Conservation (phyloP, 2,797 vertebrate species). For the Tympanoctomys barrerae region DNA sequence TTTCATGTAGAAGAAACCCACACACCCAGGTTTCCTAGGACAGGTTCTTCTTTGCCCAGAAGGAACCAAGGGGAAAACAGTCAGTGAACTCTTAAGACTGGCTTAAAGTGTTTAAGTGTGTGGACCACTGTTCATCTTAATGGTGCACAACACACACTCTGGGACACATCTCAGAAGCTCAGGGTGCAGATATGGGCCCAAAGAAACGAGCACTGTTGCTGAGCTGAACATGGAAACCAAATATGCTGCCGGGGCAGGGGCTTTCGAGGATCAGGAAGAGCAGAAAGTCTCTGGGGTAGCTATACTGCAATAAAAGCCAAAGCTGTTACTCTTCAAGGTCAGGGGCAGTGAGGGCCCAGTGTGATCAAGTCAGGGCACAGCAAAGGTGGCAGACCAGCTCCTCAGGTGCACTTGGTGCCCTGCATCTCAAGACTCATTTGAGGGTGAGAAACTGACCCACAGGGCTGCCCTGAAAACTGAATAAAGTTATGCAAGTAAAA, state of each 20-base stretch:
- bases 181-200: neutral
- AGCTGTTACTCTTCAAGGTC: neutral
- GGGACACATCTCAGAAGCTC: neutral
- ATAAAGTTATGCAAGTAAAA: neutral
- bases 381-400: neutral
- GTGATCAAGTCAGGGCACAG: neutral
- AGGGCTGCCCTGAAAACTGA: neutral
- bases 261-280: neutral
- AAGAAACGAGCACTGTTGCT: neutral
- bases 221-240: too few species aligned
- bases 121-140: too few species aligned
- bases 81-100: neutral
- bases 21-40: neutral
- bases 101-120: neutral
- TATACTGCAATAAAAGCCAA: fast-evolving
- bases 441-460: fast-evolving
- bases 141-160: neutral
- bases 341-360: neutral
- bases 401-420: neutral
- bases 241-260: neutral
- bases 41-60: neutral
- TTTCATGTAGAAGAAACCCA: neutral
- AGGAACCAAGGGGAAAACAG: neutral
- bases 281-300: neutral
- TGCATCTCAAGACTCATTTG: neutral